A percentile compares a stretch with the other conserved stretches of the same genome.
These are phyloP conservation scores for Meloe dianella DNA, from an alignment of 2,888 invertebrate species.

Conservation along the genomic window DNA sequence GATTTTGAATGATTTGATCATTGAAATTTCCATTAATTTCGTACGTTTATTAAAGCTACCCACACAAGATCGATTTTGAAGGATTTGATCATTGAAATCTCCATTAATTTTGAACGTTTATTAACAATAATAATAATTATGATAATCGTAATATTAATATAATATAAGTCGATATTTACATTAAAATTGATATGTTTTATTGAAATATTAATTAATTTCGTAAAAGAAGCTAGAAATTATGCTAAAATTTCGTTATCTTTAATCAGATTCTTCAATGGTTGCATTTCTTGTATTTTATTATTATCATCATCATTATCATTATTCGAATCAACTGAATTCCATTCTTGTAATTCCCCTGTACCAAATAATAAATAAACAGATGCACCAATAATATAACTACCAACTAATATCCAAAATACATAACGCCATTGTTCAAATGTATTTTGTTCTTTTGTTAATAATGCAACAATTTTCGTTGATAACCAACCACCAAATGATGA, in stretches of 20 bases:
- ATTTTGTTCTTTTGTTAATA: slow-evolving; percentile 74
- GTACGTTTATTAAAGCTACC: background rate
- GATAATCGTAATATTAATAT: background rate
- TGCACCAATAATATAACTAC: slow-evolving; percentile 73
- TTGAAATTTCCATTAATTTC: background rate
- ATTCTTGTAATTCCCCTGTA: slow-evolving; percentile 69
- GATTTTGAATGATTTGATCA: no score
- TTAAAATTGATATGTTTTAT: background rate
- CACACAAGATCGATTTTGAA: no score
- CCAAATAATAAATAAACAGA: slow-evolving; percentile 69
- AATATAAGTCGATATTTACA: background rate
- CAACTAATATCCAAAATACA: slow-evolving; percentile 81
- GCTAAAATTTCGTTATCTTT: slow-evolving; percentile 41
- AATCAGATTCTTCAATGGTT: slow-evolving; percentile 49
- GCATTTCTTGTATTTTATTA: slow-evolving; percentile 50
- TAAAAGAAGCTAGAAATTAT: no score
- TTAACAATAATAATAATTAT: background rate
- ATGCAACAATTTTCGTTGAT: slow-evolving; percentile 81
- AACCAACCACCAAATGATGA: slow-evolving; percentile 84
- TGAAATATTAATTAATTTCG: no score
- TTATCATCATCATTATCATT: slow-evolving; percentile 31
- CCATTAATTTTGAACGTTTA: background rate
- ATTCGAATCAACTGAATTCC: slow-evolving; percentile 56
- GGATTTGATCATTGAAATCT: background rate
- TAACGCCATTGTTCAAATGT: slow-evolving; percentile 79